These are phyloP conservation scores for Cinara cedri DNA, from an alignment of 2,888 invertebrate species.

Conservation along the genomic window DNA sequence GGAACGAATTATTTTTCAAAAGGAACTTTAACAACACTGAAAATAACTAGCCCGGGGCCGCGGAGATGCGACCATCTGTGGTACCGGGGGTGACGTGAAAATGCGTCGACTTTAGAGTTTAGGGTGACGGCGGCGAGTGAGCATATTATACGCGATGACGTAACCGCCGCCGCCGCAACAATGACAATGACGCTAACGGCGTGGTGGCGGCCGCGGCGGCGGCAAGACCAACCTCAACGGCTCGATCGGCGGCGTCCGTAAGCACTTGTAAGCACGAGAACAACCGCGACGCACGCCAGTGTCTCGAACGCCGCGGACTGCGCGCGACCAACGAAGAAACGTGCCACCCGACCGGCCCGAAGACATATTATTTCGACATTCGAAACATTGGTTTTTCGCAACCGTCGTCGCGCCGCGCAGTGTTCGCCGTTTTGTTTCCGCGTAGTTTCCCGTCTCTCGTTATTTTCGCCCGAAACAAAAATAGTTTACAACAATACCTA, in stretches of 20 bases:
- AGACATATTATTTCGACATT: conserved; percentile 19
- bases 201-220: background rate
- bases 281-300: background rate
- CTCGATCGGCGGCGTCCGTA: background rate
- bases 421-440: background rate
- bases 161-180: background rate
- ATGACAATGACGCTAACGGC: background rate
- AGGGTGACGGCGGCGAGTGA: too few species aligned
- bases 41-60: background rate
- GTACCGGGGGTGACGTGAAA: background rate
- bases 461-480: background rate
- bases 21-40: too few species aligned
- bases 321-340: background rate
- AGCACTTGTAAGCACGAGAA: conserved; percentile 17
- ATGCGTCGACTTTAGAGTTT: too few species aligned
- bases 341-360: background rate
- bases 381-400: conserved; percentile 17
- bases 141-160: too few species aligned
- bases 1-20: too few species aligned
- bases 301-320: conserved; percentile 1
- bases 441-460: background rate
- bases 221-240: conserved; percentile 46
- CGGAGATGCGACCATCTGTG: background rate
- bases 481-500: background rate
- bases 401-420: too few species aligned